These are phyloP conservation scores for Melanotaenia nigrans DNA, from an alignment of 2,797 vertebrate species.

Conservation along the genomic window DNA sequence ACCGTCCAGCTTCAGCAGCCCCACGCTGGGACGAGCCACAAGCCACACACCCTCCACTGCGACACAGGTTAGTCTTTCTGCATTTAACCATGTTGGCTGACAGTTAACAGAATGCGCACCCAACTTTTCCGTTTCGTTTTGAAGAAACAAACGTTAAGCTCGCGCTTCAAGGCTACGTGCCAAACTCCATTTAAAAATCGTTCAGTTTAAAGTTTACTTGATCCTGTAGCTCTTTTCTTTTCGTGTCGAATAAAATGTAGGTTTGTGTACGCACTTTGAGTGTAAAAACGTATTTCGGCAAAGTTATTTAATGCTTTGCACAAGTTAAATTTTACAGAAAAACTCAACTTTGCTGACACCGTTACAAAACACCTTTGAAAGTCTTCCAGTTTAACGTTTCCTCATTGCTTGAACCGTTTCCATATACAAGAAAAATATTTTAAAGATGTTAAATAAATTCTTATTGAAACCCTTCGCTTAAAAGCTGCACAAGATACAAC, in stretches of 20 bases:
- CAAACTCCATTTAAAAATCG: background rate
- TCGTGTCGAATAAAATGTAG: accelerated
- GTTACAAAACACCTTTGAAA: background rate
- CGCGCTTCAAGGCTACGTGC: background rate
- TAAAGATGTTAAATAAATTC: background rate
- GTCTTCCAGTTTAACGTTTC: background rate
- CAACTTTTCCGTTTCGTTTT: background rate
- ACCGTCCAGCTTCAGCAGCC: conserved; percentile 4
- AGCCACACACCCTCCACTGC: conserved; percentile 4
- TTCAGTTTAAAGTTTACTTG: background rate
- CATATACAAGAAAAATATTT: background rate
- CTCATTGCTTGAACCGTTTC: background rate
- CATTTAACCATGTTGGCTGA: background rate
- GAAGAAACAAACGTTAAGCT: background rate
- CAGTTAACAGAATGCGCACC: background rate
- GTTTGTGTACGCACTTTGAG: background rate
- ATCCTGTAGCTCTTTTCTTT: background rate
- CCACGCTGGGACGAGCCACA: background rate
- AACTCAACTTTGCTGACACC: background rate
- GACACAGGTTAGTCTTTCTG: conserved; percentile 60
- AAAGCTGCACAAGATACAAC: no score
- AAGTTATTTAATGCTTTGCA: background rate
- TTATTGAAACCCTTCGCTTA: no score
- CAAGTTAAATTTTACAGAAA: background rate
- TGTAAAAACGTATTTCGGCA: conserved; percentile 1